Conservation (phyloP, 2,888 invertebrate species). For the Heteromyza rotundicornis region DNA sequence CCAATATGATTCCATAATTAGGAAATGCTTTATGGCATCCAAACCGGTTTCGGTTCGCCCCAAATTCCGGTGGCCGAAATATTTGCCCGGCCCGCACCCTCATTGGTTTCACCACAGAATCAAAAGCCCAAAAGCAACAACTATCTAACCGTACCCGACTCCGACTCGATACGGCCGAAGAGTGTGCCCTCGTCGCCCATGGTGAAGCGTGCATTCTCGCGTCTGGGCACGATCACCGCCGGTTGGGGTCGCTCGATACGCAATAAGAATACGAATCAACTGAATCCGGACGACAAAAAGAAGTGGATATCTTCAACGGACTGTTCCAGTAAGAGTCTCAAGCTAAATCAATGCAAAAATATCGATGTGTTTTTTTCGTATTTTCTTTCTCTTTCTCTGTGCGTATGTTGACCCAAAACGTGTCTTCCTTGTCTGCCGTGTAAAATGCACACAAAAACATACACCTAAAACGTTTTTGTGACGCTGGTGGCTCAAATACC, state of each 20-base stretch:
- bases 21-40: slow-evolving; percentile 94
- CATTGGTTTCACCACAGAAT: slow-evolving; percentile 84
- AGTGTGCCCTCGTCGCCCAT: slow-evolving; percentile 93
- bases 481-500: slow-evolving; percentile 26
- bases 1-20: slow-evolving; percentile 60
- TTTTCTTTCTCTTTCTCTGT: slow-evolving; percentile 33
- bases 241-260: slow-evolving; percentile 89
- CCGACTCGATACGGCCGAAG: slow-evolving; percentile 84
- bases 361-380: slow-evolving; percentile 58
- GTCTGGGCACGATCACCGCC: slow-evolving; percentile 86
- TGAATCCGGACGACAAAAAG: slow-evolving; percentile 86
- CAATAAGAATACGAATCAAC: slow-evolving; percentile 81
- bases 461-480: slow-evolving; percentile 26
- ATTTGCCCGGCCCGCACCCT: slow-evolving; percentile 83
- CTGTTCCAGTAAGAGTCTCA: slow-evolving; percentile 78
- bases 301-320: slow-evolving; percentile 92
- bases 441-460: slow-evolving; percentile 27
- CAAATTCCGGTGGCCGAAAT: slow-evolving; percentile 92
- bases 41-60: slow-evolving; percentile 90
- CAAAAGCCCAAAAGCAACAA: slow-evolving; percentile 89
- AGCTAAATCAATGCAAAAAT: slow-evolving; percentile 51
- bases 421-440: slow-evolving; percentile 34
- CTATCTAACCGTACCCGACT: slow-evolving; percentile 89
- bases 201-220: slow-evolving; percentile 91
- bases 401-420: slow-evolving; percentile 22